Base-by-base conservation (phyloP, 2,113 vertebrate species). In the Murina feae region DNA sequence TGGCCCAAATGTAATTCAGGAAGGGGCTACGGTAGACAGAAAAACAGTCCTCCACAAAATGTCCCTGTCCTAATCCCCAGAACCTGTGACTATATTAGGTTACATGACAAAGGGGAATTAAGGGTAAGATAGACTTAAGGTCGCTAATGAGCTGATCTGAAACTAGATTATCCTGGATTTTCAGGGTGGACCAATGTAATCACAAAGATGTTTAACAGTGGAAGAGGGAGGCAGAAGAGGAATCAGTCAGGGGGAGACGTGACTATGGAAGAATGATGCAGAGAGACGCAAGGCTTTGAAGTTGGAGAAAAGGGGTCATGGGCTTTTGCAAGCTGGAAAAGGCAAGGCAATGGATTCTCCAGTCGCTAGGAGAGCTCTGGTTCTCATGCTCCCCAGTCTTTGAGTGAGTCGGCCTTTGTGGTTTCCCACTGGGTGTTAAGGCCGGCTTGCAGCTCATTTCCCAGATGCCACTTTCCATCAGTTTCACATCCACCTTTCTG, bases 381-480 rank as follows among this genome's bases (percentile, higher is more conserved):
- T 93, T 65, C 63, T n/a, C 21, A 69, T 4, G 66, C 39, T 89
- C 35, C 72, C 68, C 32, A 32, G 37, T 25, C 90, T 90, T 71
- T 28, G 37, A 7, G 55, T 76, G 35, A 71, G 32, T 58, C 76
- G 90, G 87, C 23, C 10, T 51, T 28, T 42, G 20, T 37, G 69
- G 82, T 75, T 96, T 96, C 44, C 76, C 30, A 47, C 21, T 74
- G 42, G 60, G 42, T 63, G 49, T 72, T 72, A 93, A 88, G 1
- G 11, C 63, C 85, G 68, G 88, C 58, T 71, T 42, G 42, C 58
- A 71, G 63, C 65, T 49, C 69, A 55, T 84, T 93, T 68, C 42
- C 91, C 95, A 94, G 74, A 86, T 91, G 63, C 76, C 42, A 86
- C 60, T 96, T 95, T 92, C 69, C 53, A 90, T 68, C 49, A 75